These are phyloP conservation scores for Ctenopoma multispine DNA, from an alignment of 2,797 vertebrate genomes.

Conservation along the genomic window DNA sequence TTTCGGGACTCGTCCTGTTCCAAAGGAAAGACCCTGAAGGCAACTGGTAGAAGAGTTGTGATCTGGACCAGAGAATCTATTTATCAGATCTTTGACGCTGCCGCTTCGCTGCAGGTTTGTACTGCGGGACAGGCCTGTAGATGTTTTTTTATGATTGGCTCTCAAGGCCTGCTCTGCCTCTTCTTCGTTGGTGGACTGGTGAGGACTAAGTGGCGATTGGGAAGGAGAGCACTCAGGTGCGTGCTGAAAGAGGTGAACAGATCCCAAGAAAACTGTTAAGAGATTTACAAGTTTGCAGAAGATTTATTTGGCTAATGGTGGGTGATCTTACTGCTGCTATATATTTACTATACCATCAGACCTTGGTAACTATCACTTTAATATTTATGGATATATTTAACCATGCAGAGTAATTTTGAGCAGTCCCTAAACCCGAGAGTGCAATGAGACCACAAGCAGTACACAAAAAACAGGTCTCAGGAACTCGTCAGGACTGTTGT, in stretches of 20 bases:
- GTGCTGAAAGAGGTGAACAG: constrained; percentile 69
- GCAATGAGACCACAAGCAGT: no score
- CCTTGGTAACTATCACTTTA: not conserved
- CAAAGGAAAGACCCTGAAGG: constrained; percentile 23
- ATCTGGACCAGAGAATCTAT: constrained; percentile 70
- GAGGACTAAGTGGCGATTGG: constrained; percentile 29
- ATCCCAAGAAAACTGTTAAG: constrained; percentile 38
- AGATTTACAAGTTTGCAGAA: constrained; percentile 4
- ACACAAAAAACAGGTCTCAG: no score
- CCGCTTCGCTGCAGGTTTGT: constrained; percentile 56
- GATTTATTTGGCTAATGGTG: not conserved
- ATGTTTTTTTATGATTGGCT: constrained; percentile 30
- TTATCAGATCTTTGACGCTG: constrained; percentile 80
- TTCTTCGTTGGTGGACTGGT: constrained; percentile 28
- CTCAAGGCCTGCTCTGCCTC: constrained; percentile 39
- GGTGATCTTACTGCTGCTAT: no score
- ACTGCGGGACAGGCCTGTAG: constrained; percentile 5
- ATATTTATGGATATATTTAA: no score
- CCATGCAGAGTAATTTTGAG: not conserved
- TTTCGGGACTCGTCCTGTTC: constrained; percentile 15
- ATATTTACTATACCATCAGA: no score
- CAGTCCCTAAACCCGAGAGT: no score
- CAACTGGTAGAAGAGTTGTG: not conserved
- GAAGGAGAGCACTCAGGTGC: constrained; percentile 18
- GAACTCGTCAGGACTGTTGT: no score